Conservation (phyloP, 2,113 vertebrate genomes). For the Setophaga petechia region DNA sequence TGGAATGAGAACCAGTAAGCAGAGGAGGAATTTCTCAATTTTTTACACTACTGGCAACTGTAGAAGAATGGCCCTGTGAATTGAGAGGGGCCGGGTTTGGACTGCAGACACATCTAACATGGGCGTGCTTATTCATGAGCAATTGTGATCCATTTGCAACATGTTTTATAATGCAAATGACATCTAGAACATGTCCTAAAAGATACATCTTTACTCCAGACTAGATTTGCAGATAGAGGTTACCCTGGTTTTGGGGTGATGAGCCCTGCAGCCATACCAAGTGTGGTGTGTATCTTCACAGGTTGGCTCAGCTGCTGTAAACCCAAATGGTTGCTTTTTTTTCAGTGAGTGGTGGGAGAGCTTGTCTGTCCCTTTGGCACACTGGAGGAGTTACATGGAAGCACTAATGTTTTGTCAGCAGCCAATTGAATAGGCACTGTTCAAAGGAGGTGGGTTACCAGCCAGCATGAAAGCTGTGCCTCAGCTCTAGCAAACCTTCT, state of each 20-base stretch:
- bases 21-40: neutral
- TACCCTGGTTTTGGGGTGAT: neutral
- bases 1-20: neutral
- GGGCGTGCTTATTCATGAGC: neutral
- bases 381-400: neutral
- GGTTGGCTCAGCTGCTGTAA: neutral
- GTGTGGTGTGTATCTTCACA: neutral
- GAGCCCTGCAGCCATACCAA: neutral
- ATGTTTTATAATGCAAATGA: neutral
- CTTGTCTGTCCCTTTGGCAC: constrained; percentile 8
- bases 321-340: neutral
- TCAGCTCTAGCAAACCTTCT: constrained; percentile 14
- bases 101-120: neutral
- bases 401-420: neutral
- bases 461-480: neutral
- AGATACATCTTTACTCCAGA: neutral
- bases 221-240: neutral
- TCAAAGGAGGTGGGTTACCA: constrained; percentile 4
- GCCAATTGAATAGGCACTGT: neutral
- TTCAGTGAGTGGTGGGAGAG: neutral
- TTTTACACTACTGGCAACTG: neutral
- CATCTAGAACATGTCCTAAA: neutral
- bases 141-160: neutral
- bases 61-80: neutral
- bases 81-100: neutral